Evolutionary conservation across 2,113 vertebrate genomes (phyloP).

Genomic region (Tenrec ecaudatus): DNA sequence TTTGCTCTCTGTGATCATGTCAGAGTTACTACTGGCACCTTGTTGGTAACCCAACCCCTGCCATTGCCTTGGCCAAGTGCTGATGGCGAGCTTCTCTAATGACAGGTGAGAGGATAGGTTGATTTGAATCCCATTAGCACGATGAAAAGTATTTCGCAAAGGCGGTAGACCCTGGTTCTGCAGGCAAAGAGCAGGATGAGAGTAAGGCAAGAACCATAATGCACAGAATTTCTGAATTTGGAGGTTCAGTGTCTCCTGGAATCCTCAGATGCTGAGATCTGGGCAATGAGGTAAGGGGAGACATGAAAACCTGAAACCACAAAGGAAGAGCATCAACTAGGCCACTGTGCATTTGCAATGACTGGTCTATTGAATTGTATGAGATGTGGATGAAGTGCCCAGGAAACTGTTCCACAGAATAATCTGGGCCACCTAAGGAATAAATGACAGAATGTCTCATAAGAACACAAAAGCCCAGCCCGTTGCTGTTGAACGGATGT

Average conservation of each 20-base stretch:
- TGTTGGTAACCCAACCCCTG: background rate
- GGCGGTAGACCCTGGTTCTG: background rate
- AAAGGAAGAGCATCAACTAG: background rate
- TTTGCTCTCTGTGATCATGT: slow-evolving; percentile 52
- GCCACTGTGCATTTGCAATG: too few species aligned
- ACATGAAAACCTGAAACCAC: background rate
- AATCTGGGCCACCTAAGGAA: background rate
- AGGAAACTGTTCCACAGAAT: too few species aligned
- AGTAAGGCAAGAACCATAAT: background rate
- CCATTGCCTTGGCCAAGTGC: background rate
- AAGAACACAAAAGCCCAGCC: too few species aligned
- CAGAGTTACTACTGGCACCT: slow-evolving; percentile 24
- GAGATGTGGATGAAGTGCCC: too few species aligned
- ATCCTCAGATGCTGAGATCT: background rate
- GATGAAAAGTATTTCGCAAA: slow-evolving; percentile 51
- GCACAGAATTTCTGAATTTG: background rate
- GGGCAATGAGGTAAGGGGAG: background rate
- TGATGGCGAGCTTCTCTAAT: slow-evolving; percentile 40
- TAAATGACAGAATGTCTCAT: background rate
- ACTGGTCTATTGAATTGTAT: background rate
- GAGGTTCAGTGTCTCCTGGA: background rate
- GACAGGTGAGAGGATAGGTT: background rate
- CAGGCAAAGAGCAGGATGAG: background rate
- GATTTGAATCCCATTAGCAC: slow-evolving; percentile 37
- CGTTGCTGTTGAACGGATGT: too few species aligned